These are phyloP conservation scores for Dipodomys ordii DNA, from an alignment of 2,113 vertebrate genomes.

Conservation along the genomic window DNA sequence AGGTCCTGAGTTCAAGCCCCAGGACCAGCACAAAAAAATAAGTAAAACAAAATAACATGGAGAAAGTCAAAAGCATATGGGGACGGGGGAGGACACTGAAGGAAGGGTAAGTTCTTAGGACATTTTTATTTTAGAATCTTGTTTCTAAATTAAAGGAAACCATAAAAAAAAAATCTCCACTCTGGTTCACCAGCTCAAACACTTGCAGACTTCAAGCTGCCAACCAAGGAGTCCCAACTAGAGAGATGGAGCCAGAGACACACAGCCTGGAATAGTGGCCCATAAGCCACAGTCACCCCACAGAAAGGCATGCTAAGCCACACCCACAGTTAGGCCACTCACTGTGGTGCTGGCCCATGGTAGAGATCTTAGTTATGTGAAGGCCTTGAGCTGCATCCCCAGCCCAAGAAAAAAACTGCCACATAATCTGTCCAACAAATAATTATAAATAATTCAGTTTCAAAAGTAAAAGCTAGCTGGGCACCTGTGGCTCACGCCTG, in stretches of 20 bases:
- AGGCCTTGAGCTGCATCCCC: background rate
- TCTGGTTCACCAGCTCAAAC: background rate
- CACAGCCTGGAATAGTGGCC: too few species aligned
- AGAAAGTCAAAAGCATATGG: constrained; percentile 36
- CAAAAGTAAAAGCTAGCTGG: background rate
- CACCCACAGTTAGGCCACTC: too few species aligned
- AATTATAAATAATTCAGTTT: background rate
- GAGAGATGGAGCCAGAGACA: background rate
- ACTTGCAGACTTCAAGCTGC: background rate
- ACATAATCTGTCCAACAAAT: background rate
- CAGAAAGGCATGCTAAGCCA: background rate
- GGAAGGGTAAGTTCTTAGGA: background rate
- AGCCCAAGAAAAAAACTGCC: background rate
- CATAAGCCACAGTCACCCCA: background rate
- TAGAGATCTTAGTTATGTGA: background rate
- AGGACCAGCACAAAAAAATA: too few species aligned
- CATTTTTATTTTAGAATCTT: background rate
- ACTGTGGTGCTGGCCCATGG: background rate
- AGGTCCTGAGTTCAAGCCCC: too few species aligned
- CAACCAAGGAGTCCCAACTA: background rate
- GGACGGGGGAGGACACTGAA: too few species aligned
- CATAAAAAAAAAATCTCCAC: background rate
- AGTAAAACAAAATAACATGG: background rate
- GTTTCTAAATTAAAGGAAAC: constrained; percentile 58
- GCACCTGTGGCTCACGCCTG: too few species aligned